These are phyloP conservation scores for Lipophrys pholis DNA, from an alignment of 2,113 vertebrate species.

Conservation along the genomic window DNA sequence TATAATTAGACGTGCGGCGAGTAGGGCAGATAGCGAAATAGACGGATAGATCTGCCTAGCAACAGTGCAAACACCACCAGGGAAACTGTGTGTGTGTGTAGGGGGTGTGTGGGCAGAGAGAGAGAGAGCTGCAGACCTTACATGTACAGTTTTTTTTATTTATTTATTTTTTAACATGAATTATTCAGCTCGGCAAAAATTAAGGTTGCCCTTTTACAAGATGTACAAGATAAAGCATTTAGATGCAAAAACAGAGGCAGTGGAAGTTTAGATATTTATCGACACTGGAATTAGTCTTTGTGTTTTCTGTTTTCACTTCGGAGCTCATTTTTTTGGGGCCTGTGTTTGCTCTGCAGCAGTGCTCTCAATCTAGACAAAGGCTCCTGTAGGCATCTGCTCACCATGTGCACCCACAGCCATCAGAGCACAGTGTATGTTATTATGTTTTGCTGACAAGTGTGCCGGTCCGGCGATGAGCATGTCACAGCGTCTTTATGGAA, in stretches of 20 bases:
- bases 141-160: constrained; percentile 24
- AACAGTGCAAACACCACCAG: constrained; percentile 71
- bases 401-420: constrained; percentile 15
- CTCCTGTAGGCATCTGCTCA: constrained; percentile 16
- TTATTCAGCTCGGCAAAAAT: constrained; percentile 48
- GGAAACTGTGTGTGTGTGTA: constrained; percentile 20
- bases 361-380: constrained; percentile 30
- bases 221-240: constrained; percentile 10
- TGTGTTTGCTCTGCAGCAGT: constrained; percentile 1
- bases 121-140: constrained; percentile 31
- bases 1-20: constrained; percentile 65
- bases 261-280: too few species aligned
- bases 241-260: neutral
- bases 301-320: neutral
- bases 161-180: constrained; percentile 30
- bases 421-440: constrained; percentile 27
- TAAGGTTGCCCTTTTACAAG: constrained; percentile 12
- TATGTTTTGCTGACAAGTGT: constrained; percentile 50
- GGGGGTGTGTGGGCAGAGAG: constrained; percentile 40
- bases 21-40: constrained; percentile 36
- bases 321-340: neutral
- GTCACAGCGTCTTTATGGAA: constrained; percentile 8
- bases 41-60: constrained; percentile 77
- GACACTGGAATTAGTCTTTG: too few species aligned
- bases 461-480: constrained; percentile 6